A percentile compares a stretch with the other conserved stretches of the same genome.
Conservation (phyloP, 1,140 invertebrate species). For the Akabosia matsudoensis region DNA sequence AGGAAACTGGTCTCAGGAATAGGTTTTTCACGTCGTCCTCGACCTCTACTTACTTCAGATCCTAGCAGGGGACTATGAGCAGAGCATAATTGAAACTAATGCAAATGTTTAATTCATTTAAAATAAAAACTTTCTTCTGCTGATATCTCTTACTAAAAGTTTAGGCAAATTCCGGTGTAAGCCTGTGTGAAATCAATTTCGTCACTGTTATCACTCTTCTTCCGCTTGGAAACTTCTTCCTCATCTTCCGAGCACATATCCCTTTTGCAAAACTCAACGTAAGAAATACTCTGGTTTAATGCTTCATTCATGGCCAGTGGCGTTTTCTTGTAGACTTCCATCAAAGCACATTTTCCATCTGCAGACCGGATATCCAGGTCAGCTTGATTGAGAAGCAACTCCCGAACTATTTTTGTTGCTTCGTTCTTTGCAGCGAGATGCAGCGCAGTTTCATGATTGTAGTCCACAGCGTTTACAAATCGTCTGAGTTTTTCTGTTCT, state of each 20-base stretch:
- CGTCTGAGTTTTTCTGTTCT: conserved; percentile 23
- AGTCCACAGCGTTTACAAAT: conserved; percentile 24
- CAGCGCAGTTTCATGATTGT: conserved; percentile 25
- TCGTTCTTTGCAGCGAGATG: conserved; percentile 34
- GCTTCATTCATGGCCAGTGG: conserved; percentile 35
- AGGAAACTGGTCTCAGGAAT: conserved; percentile 30
- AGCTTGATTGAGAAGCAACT: conserved; percentile 30
- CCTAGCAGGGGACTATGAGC: neutral
- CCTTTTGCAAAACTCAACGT: conserved; percentile 31
- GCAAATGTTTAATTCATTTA: too few relatives aligned
- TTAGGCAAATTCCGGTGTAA: conserved; percentile 27
- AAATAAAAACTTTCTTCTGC: neutral
- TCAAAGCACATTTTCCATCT: neutral
- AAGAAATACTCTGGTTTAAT: conserved; percentile 36
- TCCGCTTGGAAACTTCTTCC: neutral
- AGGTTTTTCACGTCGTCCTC: neutral
- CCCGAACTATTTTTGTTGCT: conserved; percentile 30
- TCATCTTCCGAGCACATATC: neutral
- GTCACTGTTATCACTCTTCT: neutral
- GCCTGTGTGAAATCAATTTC: conserved; percentile 28
- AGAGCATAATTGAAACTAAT: too few relatives aligned
- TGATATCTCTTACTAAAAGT: conserved; percentile 30
- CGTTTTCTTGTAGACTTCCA: conserved; percentile 32
- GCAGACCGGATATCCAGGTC: conserved; percentile 28
- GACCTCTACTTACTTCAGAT: neutral